Evolutionary conservation across 2,797 vertebrate species (phyloP), one percentile per base, ranked within the genome.

Genomic region (Eulemur coronatus): DNA sequence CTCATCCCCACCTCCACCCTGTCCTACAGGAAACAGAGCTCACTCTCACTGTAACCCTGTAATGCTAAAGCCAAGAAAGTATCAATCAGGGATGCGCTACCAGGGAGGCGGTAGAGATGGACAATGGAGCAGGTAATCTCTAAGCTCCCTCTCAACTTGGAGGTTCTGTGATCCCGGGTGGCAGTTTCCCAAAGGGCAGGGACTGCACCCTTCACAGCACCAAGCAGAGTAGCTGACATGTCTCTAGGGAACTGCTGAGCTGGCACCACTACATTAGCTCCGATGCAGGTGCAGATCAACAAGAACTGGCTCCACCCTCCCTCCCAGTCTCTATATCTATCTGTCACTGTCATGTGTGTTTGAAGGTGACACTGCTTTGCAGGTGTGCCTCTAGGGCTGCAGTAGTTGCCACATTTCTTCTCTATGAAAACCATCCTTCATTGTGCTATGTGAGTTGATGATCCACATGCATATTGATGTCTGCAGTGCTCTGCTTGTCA

Each of bases 361-460:
- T 75, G 81, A 96, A 96, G 69, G 89, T 91, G 85, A 95, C 85
- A 75, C 41, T 79, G 63, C 63, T 94, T 35, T 82, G 69, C 55
- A 85, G 30, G 50, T 89, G 63, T 86, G 59, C n/a, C 41, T 95
- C 15, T 2, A 96, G 67, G 55, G 61, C 50, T 86, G 35, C 33
- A 69, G 26, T 63, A 30, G 18, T 89, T 88, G 72, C 65, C 76
- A 24, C 52, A 75, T 61, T 78, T 14, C 50, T 85, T 90, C 35
- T 52, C 84, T 70, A 8, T 65, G 55, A 73, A 92, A n/a, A 90
- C 0, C 0, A 79, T 61, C 69, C 48, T 72, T 48, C 38, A 79
- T 52, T 84, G 30, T 89, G 46, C 50, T 52, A 17, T 59, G 30
- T 0, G 0, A 95, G 46, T 61, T 82, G 61, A 96, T 87, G 75